Evolutionary conservation across 2,113 vertebrate genomes (phyloP).

Genomic region (Catharus minimus): DNA sequence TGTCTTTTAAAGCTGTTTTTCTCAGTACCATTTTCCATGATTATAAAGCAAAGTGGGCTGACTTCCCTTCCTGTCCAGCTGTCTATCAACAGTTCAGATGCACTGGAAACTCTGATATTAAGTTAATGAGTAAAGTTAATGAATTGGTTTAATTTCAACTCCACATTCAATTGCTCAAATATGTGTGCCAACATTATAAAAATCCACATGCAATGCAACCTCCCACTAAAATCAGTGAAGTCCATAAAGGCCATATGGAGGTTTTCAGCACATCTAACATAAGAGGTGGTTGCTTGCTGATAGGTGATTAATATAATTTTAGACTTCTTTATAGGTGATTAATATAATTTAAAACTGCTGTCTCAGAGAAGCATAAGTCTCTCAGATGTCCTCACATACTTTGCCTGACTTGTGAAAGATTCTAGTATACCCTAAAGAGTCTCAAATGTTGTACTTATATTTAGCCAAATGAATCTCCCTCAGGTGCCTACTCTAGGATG

Average conservation of each 20-base stretch:
- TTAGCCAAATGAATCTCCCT: neutral
- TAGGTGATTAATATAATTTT: neutral
- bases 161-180: neutral
- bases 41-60: neutral
- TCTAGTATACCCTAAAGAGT: neutral
- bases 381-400: neutral
- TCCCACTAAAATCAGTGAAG: neutral
- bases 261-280: neutral
- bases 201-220: neutral
- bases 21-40: neutral
- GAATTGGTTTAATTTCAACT: neutral
- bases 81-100: neutral
- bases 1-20: neutral
- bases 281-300: neutral
- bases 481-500: neutral
- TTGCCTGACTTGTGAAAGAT: neutral
- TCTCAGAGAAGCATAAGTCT: neutral
- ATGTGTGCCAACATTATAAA: neutral
- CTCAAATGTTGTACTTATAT: neutral
- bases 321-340: neutral
- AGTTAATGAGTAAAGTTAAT: neutral
- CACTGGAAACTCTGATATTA: neutral
- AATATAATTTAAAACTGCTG: neutral
- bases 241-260: neutral
- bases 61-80: neutral